Evolutionary conservation across 1,140 invertebrate species (phyloP).

Genomic region (Sinella curviseta): DNA sequence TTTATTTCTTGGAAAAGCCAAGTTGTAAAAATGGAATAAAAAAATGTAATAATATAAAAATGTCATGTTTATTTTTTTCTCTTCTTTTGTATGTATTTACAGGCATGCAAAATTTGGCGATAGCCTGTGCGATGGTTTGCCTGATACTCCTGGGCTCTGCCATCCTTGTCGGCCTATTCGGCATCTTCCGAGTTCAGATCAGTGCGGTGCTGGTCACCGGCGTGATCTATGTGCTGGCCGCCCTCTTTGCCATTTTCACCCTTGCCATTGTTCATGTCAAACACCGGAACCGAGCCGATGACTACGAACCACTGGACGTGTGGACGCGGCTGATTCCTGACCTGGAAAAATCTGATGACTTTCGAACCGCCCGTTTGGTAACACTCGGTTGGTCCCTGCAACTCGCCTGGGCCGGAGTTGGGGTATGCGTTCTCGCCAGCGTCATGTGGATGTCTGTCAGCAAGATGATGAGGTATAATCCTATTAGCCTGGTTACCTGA

Average conservation of each 20-base stretch:
- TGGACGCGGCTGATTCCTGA: constrained; percentile 48
- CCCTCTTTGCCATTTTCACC: constrained; percentile 82
- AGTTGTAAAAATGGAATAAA: neutral
- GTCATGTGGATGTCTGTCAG: constrained; percentile 82
- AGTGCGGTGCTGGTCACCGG: constrained; percentile 85
- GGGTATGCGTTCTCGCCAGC: constrained; percentile 71
- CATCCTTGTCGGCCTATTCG: constrained; percentile 78
- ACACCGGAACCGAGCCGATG: constrained; percentile 65
- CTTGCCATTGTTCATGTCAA: constrained; percentile 88
- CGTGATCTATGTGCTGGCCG: constrained; percentile 86
- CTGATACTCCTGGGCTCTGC: constrained; percentile 80
- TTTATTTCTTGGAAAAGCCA: neutral
- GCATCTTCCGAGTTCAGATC: constrained; percentile 81
- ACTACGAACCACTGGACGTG: constrained; percentile 52
- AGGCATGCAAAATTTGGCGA: constrained; percentile 92
- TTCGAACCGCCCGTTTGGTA: constrained; percentile 33
- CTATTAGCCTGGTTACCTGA: constrained; percentile 57
- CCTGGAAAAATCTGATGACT: constrained; percentile 35
- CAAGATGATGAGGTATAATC: constrained; percentile 86
- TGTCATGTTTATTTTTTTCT: neutral
- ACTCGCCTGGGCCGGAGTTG: constrained; percentile 29
- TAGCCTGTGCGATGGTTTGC: constrained; percentile 85
- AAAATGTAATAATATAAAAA: neutral
- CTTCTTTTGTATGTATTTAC: constrained; percentile 49
- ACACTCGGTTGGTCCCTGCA: constrained; percentile 59